Evolutionary conservation across 2,888 invertebrate genomes (phyloP).

Genomic region (Acronicta aceris): DNA sequence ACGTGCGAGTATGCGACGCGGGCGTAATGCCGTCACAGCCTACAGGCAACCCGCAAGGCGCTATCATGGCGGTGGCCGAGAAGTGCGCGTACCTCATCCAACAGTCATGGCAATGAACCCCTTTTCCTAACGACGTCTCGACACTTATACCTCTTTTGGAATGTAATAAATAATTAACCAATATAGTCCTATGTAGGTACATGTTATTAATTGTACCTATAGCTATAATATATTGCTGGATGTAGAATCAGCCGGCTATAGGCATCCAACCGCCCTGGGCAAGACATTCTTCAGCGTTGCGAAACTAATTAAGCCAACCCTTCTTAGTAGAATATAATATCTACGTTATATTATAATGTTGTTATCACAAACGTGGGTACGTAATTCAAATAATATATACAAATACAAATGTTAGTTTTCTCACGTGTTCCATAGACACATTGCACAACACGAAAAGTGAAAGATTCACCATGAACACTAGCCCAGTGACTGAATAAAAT

Average conservation of each 20-base stretch:
- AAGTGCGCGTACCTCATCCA: slow-evolving; percentile 79
- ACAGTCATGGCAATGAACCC: slow-evolving; percentile 24
- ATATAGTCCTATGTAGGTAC: not conserved
- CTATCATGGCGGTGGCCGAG: slow-evolving; percentile 89
- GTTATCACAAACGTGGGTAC: too few relatives aligned
- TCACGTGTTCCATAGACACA: too few relatives aligned
- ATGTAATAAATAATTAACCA: not conserved
- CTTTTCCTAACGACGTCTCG: not conserved
- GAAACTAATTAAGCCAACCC: too few relatives aligned
- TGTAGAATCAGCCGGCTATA: too few relatives aligned
- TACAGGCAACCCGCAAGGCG: slow-evolving; percentile 87
- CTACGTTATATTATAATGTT: too few relatives aligned
- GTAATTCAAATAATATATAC: too few relatives aligned
- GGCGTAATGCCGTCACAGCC: slow-evolving; percentile 86
- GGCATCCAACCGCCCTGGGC: too few relatives aligned
- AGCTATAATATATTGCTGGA: too few relatives aligned
- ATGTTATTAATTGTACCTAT: not conserved
- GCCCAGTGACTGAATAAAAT: slow-evolving; percentile 30
- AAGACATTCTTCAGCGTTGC: too few relatives aligned
- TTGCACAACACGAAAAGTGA: not conserved
- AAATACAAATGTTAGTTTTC: too few relatives aligned
- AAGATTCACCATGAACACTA: not conserved
- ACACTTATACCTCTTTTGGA: too few relatives aligned
- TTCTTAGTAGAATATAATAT: too few relatives aligned
- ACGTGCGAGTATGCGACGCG: slow-evolving; percentile 87